Evolutionary conservation across 2,797 vertebrate genomes (phyloP).

Genomic region (Molossus molossus): DNA sequence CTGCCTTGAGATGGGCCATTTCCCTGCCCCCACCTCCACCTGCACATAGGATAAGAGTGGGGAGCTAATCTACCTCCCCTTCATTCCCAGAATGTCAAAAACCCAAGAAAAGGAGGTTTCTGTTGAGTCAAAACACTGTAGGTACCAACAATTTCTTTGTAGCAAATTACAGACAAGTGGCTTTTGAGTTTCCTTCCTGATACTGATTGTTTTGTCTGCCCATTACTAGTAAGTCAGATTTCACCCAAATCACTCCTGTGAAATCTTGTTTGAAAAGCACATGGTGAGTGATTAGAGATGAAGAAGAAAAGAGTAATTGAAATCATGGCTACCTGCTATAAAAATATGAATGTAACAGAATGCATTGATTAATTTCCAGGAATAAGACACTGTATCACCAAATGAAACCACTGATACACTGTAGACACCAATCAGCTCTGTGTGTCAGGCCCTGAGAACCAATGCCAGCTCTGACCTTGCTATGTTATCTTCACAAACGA

Average conservation of each 20-base stretch:
- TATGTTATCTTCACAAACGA: not conserved
- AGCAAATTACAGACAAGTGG: not conserved
- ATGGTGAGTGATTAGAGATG: not conserved
- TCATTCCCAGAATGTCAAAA: not conserved
- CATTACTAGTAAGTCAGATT: not conserved
- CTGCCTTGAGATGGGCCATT: not conserved
- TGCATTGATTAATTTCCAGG: not conserved
- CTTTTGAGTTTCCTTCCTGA: not conserved
- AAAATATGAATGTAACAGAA: conserved; percentile 68
- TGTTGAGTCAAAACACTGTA: not conserved
- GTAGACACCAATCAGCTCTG: not conserved
- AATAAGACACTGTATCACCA: not conserved
- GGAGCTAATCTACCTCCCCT: not conserved
- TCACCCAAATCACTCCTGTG: not conserved
- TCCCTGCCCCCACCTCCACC: rapidly evolving
- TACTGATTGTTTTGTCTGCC: conserved; percentile 5
- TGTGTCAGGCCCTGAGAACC: too few relatives aligned
- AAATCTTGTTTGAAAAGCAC: conserved; percentile 15
- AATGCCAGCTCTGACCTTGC: not conserved
- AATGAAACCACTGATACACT: not conserved
- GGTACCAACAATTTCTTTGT: conserved; percentile 1
- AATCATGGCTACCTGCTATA: conserved; percentile 42
- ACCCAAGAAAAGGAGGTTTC: too few relatives aligned
- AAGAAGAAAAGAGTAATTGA: conserved; percentile 3
- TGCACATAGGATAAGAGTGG: rapidly evolving